A percentile compares a stretch with the other conserved stretches of the same genome.
Evolutionary conservation across 1,140 invertebrate species (phyloP).

Genomic region (Lycorma delicatula): DNA sequence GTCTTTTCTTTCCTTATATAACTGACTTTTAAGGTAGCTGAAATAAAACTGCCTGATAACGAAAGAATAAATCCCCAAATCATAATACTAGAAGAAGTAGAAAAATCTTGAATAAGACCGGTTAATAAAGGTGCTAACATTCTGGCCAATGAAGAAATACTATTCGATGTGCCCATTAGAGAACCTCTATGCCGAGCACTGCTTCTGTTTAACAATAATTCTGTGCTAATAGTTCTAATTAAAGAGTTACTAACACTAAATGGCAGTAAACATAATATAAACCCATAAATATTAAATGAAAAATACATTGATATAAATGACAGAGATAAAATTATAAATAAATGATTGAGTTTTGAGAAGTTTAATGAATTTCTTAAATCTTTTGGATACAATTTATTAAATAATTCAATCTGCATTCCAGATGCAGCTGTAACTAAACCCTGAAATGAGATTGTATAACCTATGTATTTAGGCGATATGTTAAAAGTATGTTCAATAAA

Average conservation of each 20-base stretch:
- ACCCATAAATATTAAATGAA: conserved; percentile 39
- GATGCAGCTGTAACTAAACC: conserved; percentile 44
- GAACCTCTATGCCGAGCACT: conserved; percentile 42
- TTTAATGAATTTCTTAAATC: conserved; percentile 41
- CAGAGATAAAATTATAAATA: conserved; percentile 40
- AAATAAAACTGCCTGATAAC: no score
- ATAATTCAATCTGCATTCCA: conserved; percentile 39
- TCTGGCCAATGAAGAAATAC: conserved; percentile 44
- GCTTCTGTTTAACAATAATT: conserved; percentile 45
- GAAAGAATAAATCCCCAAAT: no score
- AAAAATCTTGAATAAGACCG: conserved; percentile 42
- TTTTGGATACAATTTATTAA: conserved; percentile 40
- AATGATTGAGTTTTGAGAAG: conserved; percentile 41
- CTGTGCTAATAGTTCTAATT: conserved; percentile 43
- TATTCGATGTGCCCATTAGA: conserved; percentile 46
- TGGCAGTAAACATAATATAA: conserved; percentile 40
- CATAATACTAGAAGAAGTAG: no score
- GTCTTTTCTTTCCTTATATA: no score
- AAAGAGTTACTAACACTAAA: conserved; percentile 42
- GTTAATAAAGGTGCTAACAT: conserved; percentile 43
- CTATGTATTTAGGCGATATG: conserved; percentile 45
- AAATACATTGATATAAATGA: no score
- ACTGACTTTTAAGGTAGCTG: no score
- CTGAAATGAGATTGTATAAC: conserved; percentile 54
- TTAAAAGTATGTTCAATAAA: conserved; percentile 45